Evolutionary conservation across 1,140 invertebrate species (phyloP), one percentile per base, ranked within the genome.

Genomic region (Formica selysi): DNA sequence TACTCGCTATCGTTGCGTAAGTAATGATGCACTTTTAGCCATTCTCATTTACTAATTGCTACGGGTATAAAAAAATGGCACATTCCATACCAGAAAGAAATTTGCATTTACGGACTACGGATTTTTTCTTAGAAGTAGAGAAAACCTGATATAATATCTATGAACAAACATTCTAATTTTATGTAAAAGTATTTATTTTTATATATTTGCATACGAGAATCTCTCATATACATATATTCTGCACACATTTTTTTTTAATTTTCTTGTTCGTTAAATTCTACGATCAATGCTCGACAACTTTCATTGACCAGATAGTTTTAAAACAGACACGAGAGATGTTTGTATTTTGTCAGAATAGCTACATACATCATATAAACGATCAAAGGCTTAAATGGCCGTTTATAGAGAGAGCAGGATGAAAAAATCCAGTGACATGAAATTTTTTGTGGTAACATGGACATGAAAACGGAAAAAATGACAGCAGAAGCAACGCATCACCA

Each of bases 41-140:
- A 57, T 70, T 70, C 36, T 80, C 78, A 70, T 80, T 80, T 70
- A 70, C 51, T 70, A 80, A 80, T 80, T 44, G 48, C 32, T 70
- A 38, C 22, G 6, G 29, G 10, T 32, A 54, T 57, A 44, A 26
- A 22, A 22, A 79, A 61, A 10, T 61, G 13, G 10, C 13, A 61
- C 13, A 48, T 36, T 26, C n/a, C 3, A 44, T 48, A 10, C 26
- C 8, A 10, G 11, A 48, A 19, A 38, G 2, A 41, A 80, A 32
- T 80, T 16, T 41, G 13, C 26, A 67, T 51, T 26, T 67, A 16
- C 16, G 48, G 10, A 44, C 10, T 41, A 41, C 3, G 5, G 3
- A 8, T 3, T 48, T 65, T 64, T 78, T 36, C 19, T 44, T 48
- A 29, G 11, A 78, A 3, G 1, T 2, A 26, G 38, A 13, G 32